Percentiles rank a stretch among this genome's conserved stretches.
These are phyloP conservation scores for Eubasilissa regina DNA, from an alignment of 1,140 invertebrate genomes.

Conservation along the genomic window DNA sequence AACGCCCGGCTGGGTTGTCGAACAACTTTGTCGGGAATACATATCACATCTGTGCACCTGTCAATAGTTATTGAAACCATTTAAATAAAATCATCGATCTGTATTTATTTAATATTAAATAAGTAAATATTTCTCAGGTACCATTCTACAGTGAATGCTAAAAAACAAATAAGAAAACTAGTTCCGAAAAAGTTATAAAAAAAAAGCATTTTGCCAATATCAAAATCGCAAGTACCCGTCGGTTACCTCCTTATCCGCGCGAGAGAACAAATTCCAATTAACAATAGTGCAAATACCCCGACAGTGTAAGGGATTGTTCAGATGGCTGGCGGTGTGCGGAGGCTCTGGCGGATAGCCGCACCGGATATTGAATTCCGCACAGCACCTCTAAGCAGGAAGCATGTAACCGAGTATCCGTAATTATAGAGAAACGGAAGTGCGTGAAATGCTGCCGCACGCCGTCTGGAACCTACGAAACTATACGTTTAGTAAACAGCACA, in stretches of 20 bases:
- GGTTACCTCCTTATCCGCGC: neutral
- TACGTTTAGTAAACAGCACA: no score
- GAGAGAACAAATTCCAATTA: conserved; percentile 28
- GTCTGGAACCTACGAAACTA: no score
- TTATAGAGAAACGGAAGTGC: conserved; percentile 13
- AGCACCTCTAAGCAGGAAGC: conserved; percentile 50
- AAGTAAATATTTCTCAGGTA: no score
- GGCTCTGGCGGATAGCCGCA: neutral
- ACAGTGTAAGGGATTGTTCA: conserved; percentile 2
- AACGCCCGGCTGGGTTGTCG: no score
- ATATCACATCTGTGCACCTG: no score
- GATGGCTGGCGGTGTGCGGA: neutral
- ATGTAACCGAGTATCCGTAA: conserved; percentile 57
- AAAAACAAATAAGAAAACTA: neutral
- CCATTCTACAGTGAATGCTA: no score
- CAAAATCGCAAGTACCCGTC: conserved; percentile 21
- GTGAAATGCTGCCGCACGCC: neutral
- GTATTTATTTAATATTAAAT: no score
- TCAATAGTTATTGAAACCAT: no score
- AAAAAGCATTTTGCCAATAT: no score
- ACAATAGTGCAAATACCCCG: conserved; percentile 30
- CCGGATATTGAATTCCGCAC: conserved; percentile 58
- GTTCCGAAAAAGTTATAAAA: neutral
- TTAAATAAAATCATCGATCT: no score
- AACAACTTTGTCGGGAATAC: no score